These are phyloP conservation scores for Xerus rutilus DNA, from an alignment of 2,797 vertebrate species.

Conservation along the genomic window DNA sequence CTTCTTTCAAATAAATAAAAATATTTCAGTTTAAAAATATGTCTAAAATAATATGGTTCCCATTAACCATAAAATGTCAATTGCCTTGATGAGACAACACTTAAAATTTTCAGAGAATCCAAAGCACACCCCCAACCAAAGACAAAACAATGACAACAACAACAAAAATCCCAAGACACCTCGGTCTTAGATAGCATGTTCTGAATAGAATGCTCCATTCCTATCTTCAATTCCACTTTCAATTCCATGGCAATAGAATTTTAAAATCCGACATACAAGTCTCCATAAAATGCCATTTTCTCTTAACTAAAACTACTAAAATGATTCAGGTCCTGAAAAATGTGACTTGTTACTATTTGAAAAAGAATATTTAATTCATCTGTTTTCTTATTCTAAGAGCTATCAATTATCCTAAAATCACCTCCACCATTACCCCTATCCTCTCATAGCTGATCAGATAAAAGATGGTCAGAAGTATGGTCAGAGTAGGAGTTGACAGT, in stretches of 20 bases:
- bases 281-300: neutral
- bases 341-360: neutral
- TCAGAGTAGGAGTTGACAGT: neutral
- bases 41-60: neutral
- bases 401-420: neutral
- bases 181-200: neutral
- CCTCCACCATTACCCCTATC: fast-evolving
- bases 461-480: neutral
- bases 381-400: neutral
- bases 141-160: no score
- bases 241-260: neutral
- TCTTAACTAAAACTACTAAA: neutral
- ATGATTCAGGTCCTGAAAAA: neutral
- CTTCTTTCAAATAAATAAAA: neutral
- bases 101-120: neutral
- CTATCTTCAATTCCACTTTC: neutral
- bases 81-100: neutral
- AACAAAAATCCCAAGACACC: neutral
- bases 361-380: neutral
- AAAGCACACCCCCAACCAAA: neutral
- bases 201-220: neutral
- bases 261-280: neutral
- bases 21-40: neutral
- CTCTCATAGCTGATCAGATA: neutral
- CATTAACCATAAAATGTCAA: neutral